Conservation (phyloP, 1,140 invertebrate species). For the Ips typographus region DNA sequence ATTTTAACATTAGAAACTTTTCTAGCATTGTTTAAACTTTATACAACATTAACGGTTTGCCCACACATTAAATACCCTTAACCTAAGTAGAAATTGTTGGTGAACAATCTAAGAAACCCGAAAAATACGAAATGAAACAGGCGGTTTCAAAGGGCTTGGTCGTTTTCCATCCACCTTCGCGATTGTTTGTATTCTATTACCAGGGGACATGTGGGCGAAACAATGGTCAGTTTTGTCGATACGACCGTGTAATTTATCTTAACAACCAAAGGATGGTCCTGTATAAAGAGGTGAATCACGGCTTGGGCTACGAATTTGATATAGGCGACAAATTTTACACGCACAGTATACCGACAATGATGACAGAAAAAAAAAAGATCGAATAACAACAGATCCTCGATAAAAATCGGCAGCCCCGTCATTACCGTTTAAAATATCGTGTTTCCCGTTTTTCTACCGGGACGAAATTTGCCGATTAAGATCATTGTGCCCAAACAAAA, state of each 20-base stretch:
- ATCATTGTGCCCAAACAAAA: conserved; percentile 38
- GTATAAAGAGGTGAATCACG: conserved; percentile 30
- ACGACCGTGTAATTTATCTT: conserved; percentile 39
- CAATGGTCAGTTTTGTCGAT: conserved; percentile 43
- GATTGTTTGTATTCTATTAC: conserved; percentile 40
- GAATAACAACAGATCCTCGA: conserved; percentile 31
- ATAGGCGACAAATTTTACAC: conserved; percentile 4
- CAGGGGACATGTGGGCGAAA: conserved; percentile 37
- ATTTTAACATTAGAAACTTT: too few species aligned
- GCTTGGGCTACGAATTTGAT: background rate
- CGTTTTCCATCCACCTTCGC: conserved; percentile 41
- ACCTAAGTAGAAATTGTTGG: too few species aligned
- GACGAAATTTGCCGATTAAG: conserved; percentile 31
- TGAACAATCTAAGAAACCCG: too few species aligned
- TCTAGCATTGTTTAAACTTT: too few species aligned
- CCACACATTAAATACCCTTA: too few species aligned
- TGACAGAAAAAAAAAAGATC: conserved; percentile 31
- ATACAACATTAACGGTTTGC: too few species aligned
- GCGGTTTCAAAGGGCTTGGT: conserved; percentile 39
- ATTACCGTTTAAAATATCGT: conserved; percentile 38
- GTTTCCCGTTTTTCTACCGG: conserved; percentile 24
- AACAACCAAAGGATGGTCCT: conserved; percentile 27
- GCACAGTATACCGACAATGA: background rate
- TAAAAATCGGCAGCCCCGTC: conserved; percentile 32
- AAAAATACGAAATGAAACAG: background rate